phyloP scores from a whole-genome alignment of 2,888 invertebrate species.

The Pyrrhia umbra region DNA sequence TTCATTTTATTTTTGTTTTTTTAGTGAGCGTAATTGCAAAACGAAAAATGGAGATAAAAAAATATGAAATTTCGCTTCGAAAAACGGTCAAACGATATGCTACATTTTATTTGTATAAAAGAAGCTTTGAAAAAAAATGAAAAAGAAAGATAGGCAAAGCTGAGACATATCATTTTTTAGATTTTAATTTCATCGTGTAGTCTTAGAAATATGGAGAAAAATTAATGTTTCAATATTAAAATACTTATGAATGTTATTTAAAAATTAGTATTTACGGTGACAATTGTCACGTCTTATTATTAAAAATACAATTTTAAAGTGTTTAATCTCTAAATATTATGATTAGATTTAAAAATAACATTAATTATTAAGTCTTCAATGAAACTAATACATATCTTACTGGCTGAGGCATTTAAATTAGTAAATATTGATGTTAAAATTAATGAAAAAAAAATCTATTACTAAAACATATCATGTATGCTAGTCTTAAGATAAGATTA shows the following conservation, averaged over 20 bases:
- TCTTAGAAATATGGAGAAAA: slow-evolving; percentile 61
- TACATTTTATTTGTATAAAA: slow-evolving; percentile 76
- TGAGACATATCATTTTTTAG: slow-evolving; percentile 70
- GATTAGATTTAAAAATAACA: slow-evolving; percentile 71
- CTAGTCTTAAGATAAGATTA: slow-evolving; percentile 66
- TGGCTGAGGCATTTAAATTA: slow-evolving; percentile 90
- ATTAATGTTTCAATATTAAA: slow-evolving; percentile 73
- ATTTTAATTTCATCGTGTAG: slow-evolving; percentile 69
- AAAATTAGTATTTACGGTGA: slow-evolving; percentile 61
- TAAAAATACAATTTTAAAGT: slow-evolving; percentile 73
- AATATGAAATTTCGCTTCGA: slow-evolving; percentile 78
- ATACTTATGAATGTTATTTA: slow-evolving; percentile 78
- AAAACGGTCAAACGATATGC: slow-evolving; percentile 81
- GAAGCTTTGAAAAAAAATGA: slow-evolving; percentile 54
- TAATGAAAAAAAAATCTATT: slow-evolving; percentile 65
- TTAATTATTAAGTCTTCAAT: slow-evolving; percentile 82
- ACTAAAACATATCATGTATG: slow-evolving; percentile 72
- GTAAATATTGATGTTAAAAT: slow-evolving; percentile 82
- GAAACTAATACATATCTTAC: slow-evolving; percentile 88
- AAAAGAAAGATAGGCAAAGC: slow-evolving; percentile 69
- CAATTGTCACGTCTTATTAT: slow-evolving; percentile 69
- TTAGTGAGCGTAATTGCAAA: slow-evolving; percentile 67
- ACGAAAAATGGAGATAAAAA: slow-evolving; percentile 64
- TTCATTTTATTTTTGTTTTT: not conserved
- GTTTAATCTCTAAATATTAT: slow-evolving; percentile 80